Evolutionary conservation across 2,113 vertebrate species (phyloP).

Genomic region (Entomyzon cyanotis): DNA sequence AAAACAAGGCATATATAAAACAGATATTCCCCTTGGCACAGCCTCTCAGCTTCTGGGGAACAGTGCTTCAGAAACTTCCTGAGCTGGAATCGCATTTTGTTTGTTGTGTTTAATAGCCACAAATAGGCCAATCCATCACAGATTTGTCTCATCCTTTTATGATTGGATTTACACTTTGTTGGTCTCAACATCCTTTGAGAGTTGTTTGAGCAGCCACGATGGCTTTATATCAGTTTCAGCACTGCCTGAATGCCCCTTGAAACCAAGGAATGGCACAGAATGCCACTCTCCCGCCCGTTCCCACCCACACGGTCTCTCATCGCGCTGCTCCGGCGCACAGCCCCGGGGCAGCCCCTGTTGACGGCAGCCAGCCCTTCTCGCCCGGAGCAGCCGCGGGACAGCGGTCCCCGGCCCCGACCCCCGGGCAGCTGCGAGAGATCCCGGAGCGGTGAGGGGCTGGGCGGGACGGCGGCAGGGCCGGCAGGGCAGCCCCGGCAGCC

Average conservation of each 20-base stretch:
- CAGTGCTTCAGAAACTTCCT: slow-evolving; percentile 13
- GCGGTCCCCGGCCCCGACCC: rapidly evolving
- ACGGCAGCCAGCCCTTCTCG: rapidly evolving
- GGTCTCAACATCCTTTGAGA: background rate
- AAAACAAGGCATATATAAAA: slow-evolving; percentile 27
- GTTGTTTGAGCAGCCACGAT: background rate
- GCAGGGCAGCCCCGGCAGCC: background rate
- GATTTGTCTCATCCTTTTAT: background rate
- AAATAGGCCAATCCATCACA: background rate
- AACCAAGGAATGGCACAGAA: rapidly evolving
- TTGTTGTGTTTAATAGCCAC: background rate
- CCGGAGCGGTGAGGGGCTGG: too few species aligned
- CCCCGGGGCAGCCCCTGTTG: background rate
- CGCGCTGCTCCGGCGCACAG: rapidly evolving
- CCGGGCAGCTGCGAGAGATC: background rate
- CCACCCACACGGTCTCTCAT: rapidly evolving
- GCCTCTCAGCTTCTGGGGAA: slow-evolving; percentile 6
- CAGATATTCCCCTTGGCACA: background rate
- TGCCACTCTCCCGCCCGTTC: rapidly evolving
- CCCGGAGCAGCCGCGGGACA: background rate
- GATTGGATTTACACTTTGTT: background rate
- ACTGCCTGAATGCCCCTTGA: too few species aligned
- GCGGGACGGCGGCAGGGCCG: background rate
- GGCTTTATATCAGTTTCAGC: background rate
- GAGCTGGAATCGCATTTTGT: background rate